phyloP scores from a whole-genome alignment of 2,113 vertebrate species.

The Tor tambroides region DNA sequence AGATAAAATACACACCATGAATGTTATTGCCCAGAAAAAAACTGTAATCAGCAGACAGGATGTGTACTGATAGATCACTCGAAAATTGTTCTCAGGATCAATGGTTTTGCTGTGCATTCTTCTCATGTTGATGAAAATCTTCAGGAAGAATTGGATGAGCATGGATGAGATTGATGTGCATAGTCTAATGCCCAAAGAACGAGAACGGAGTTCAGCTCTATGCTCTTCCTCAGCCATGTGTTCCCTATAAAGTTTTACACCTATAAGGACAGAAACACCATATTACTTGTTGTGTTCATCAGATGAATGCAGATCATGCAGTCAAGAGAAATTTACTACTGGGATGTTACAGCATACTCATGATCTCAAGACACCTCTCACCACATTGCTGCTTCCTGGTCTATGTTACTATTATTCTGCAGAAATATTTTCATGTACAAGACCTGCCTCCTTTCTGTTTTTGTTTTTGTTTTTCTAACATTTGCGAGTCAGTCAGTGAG shows the following conservation, averaged over 20 bases:
- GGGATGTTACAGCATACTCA: too few species aligned
- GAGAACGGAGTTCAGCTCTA: neutral
- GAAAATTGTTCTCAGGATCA: constrained; percentile 31
- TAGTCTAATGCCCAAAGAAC: neutral
- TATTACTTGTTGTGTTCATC: neutral
- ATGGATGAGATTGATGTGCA: neutral
- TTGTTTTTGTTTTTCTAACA: too few species aligned
- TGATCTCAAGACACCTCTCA: too few species aligned
- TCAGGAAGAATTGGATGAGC: neutral
- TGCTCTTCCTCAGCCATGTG: constrained; percentile 19
- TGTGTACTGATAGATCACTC: constrained; percentile 47
- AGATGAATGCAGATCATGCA: neutral
- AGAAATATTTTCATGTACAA: too few species aligned
- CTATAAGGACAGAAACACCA: constrained; percentile 17
- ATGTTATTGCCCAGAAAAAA: constrained; percentile 45
- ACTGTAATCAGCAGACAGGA: constrained; percentile 43
- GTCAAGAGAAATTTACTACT: neutral
- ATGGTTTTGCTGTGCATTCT: constrained; percentile 44
- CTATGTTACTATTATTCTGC: neutral
- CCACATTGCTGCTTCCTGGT: neutral
- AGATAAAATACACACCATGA: constrained; percentile 43
- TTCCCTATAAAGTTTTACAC: constrained; percentile 14
- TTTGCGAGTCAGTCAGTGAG: too few species aligned
- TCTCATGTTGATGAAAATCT: neutral
- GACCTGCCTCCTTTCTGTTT: too few species aligned